These are phyloP conservation scores for Monopterus albus DNA, from an alignment of 2,113 vertebrate genomes.

Conservation along the genomic window DNA sequence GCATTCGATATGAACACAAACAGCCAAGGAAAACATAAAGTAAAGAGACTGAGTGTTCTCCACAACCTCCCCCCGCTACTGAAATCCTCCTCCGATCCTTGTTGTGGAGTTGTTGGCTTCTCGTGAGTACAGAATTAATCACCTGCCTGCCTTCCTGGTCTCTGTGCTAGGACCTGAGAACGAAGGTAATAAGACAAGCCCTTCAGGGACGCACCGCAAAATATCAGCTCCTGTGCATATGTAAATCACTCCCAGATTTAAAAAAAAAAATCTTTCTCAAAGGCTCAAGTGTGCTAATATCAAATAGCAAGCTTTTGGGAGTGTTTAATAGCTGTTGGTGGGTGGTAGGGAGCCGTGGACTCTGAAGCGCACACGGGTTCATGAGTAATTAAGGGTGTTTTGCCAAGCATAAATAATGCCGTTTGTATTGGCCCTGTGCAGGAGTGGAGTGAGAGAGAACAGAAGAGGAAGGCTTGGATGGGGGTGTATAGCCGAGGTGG, in stretches of 20 bases:
- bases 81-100: conserved; percentile 87
- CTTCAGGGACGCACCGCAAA: conserved; percentile 93
- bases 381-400: conserved; percentile 99
- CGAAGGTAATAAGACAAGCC: conserved; percentile 98
- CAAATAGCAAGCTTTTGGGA: conserved; percentile 97
- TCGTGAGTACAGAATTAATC: conserved; percentile 99
- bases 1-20: conserved; percentile 51
- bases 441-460: conserved; percentile 80
- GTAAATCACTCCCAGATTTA: conserved; percentile 93
- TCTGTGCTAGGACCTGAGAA: conserved; percentile 94
- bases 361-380: conserved; percentile 92
- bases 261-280: conserved; percentile 70
- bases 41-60: conserved; percentile 43
- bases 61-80: conserved; percentile 39
- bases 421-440: conserved; percentile 96
- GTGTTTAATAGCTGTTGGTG: conserved; percentile 98
- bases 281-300: conserved; percentile 99
- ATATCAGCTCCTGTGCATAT: conserved; percentile 99
- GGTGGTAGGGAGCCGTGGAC: conserved; percentile 93
- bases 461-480: conserved; percentile 64
- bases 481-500: conserved; percentile 28
- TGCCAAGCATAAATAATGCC: conserved; percentile 99
- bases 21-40: conserved; percentile 32
- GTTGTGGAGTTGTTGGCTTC: conserved; percentile 92
- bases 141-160: conserved; percentile 94